Base-by-base conservation (phyloP, 1,140 invertebrate genomes). In the Sinella curviseta region DNA sequence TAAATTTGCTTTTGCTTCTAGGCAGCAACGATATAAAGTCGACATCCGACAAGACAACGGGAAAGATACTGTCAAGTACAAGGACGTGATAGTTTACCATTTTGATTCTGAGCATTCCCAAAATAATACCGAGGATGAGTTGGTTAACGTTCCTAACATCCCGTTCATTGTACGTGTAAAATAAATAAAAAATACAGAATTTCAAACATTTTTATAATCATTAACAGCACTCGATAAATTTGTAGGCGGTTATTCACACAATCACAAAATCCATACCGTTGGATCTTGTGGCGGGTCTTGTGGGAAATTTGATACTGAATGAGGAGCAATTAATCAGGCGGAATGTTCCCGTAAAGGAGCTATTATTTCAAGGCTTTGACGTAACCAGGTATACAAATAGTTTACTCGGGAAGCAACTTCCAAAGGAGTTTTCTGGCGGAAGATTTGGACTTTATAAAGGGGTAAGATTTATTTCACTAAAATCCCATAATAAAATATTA, bases 381-480 rank as follows among this genome's bases (percentile, higher is more conserved):
- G 39, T 54, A 4, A 75, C 35, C 8, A 48, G 16, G 28, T 75
- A 75, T 35, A 48, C 74, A 26, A 24, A 75, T 8, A 75, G 35
- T 75, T 54, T 75, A 30, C n/a, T 70, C 4, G 35, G 17, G 4
- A 2, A n/a, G 14, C 3, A 4, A n/a, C 36, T 75, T 3, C 74
- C 74, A 36, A 54, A 48, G 17, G 74, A 75, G 36, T 75, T 75
- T 26, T 39, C 34, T 4, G 74, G 74, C 14, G 74, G 74, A 36
- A 36, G 74, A 28, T 75, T 75, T 75, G 74, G 74, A 8, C 36
- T 75, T 39, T 75, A 75, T 54, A 75, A 75, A 54, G 74, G 74
- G 26, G 74, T 75, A 75, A 26, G 3, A 26, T 48, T 30, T 54
- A 48, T 24, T 39, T 39, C 35, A 1, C 16, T 75, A 30, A 1